Base-by-base conservation (phyloP, 1,140 invertebrate species). In the Luehdorfia chinensis region DNA sequence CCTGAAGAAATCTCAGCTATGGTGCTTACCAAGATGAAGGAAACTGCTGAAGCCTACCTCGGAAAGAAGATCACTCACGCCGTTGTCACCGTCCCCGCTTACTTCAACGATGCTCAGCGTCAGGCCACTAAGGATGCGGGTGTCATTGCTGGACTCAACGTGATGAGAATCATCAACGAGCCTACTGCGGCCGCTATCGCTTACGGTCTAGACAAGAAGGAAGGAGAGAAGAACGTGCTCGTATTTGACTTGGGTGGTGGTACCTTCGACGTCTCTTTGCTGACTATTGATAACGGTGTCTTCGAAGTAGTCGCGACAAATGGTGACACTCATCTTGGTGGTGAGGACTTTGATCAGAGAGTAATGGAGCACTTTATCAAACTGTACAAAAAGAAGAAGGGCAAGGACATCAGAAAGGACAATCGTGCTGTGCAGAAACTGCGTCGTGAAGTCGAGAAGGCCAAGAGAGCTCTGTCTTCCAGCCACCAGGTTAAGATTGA, bases 111-210 rank as follows among this genome's bases (percentile, higher is more conserved):
- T 88, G 97, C 96, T 54, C 97, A 99, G 87, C 91, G 97, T 87
- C 97, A 98, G 87, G 97, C 97, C 1, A 99, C 97, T 15, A 99
- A 99, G 74, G 92, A 96, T 83, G 94, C 95, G 51, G 94, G 95
- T 63, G 91, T 91, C 7, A 96, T 96, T 64, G 95, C 98, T 59
- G 97, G 98, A 59, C 90, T 99, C 30, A 94, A 95, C 62, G 98
- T 99, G 1, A 97, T 99, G 96, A 93, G 98, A 87, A 99, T 99
- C 66, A 99, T 99, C 75, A 99, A 99, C 80, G 98, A 99, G 84
- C 98, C 98, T n/a, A 99, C 98, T 16, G 98, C 98, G 2, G 98
- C 98, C 43, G 98, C 98, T 51, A 99, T 99, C 88, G 98, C 98
- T 50, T 99, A 99, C 72, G 98, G 98, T 87, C 90, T 99, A 54